Conservation (phyloP, 2,797 vertebrate species). For the Hippocampus kuda region DNA sequence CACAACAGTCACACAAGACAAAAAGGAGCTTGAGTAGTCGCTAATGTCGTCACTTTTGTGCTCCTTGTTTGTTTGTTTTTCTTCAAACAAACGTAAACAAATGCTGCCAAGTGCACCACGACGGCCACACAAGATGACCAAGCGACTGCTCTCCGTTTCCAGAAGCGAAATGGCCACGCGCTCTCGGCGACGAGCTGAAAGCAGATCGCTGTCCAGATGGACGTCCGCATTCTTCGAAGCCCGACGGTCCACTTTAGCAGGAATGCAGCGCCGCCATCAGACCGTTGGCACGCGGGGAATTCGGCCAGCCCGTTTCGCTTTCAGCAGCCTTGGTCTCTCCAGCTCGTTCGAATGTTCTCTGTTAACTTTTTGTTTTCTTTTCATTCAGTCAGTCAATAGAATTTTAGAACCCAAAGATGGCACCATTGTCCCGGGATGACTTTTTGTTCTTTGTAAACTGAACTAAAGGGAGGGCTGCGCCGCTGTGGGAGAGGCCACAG, state of each 20-base stretch:
- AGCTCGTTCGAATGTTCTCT: neutral
- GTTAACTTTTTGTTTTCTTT: neutral
- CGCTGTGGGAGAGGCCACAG: too few species aligned
- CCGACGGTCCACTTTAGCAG: conserved; percentile 23
- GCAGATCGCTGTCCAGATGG: conserved; percentile 53
- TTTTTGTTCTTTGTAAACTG: too few species aligned
- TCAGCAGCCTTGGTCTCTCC: too few species aligned
- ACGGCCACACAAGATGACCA: neutral
- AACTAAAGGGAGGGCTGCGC: too few species aligned
- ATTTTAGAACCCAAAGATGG: neutral
- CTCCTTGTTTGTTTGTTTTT: too few species aligned
- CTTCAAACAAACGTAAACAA: too few species aligned
- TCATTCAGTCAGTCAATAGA: too few species aligned
- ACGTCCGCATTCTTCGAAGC: conserved; percentile 15
- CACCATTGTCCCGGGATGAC: too few species aligned
- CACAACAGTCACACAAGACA: too few species aligned
- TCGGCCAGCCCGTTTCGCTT: neutral
- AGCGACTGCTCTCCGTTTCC: neutral
- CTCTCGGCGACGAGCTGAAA: conserved; percentile 32
- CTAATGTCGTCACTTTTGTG: too few species aligned
- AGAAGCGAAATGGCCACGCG: conserved; percentile 32
- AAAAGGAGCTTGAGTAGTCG: too few species aligned
- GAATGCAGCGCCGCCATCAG: conserved; percentile 35
- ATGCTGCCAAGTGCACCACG: too few species aligned
- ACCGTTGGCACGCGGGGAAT: conserved; percentile 13